Percentiles rank a stretch among this genome's conserved stretches.
These are phyloP conservation scores for Timema cristinae DNA, from an alignment of 2,888 invertebrate genomes.

Conservation along the genomic window DNA sequence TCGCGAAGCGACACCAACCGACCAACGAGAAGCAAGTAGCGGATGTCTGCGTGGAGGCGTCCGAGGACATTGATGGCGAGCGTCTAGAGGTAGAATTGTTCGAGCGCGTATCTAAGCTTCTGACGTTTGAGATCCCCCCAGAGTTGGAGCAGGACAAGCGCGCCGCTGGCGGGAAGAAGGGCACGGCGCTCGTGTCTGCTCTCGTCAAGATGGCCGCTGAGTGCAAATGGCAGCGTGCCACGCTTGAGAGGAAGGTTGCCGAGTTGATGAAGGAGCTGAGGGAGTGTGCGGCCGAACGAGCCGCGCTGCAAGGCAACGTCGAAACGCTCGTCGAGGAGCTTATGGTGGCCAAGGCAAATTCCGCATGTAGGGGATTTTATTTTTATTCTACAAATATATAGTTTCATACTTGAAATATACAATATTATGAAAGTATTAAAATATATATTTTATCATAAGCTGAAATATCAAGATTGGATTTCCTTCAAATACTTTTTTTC, in stretches of 20 bases:
- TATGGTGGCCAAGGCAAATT: conserved; percentile 9
- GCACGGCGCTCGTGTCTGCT: conserved; percentile 19
- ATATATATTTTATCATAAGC: too few species aligned
- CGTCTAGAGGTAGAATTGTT: conserved; percentile 18
- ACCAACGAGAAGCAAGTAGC: neutral
- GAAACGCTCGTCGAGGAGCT: conserved; percentile 26
- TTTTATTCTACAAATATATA: too few species aligned
- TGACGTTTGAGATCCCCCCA: conserved; percentile 28
- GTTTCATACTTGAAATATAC: too few species aligned
- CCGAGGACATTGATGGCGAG: neutral
- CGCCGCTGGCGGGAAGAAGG: neutral
- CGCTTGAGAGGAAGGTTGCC: conserved; percentile 41
- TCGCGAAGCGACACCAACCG: neutral
- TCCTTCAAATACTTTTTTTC: too few species aligned
- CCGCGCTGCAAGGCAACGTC: conserved; percentile 20
- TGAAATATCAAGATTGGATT: too few species aligned
- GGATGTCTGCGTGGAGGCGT: neutral
- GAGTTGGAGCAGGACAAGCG: conserved; percentile 16
- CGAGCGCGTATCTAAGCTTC: conserved; percentile 23
- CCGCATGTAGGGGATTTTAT: too few species aligned
- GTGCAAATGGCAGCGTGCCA: conserved; percentile 47
- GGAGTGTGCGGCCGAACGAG: conserved; percentile 17
- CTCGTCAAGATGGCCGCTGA: conserved; percentile 26
- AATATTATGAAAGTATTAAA: too few species aligned
- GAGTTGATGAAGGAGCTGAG: conserved; percentile 27